phyloP scores from a whole-genome alignment of 2,888 invertebrate genomes.

The Torymus tubicola region DNA sequence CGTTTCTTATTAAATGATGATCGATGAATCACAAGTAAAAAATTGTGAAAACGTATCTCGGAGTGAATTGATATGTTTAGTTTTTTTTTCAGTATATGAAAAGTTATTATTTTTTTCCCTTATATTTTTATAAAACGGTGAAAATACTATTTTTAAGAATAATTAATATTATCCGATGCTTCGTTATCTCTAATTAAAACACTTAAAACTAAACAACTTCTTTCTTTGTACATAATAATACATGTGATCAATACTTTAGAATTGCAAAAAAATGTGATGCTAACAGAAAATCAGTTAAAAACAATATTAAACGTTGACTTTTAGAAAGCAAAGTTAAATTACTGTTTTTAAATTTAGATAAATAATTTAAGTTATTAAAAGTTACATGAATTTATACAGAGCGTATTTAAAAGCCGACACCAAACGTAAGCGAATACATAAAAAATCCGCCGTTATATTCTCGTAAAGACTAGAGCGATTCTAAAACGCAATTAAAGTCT shows the following conservation, averaged over 20 bases:
- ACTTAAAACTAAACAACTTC: constrained; percentile 59
- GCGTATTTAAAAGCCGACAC: constrained; percentile 50
- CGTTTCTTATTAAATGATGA: constrained; percentile 14
- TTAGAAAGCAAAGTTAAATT: constrained; percentile 5
- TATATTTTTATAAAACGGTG: constrained; percentile 52
- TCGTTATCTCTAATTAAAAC: constrained; percentile 51
- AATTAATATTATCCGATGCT: constrained; percentile 46
- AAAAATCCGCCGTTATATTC: constrained; percentile 38
- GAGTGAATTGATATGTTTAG: constrained; percentile 49
- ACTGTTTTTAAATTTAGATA: constrained; percentile 21
- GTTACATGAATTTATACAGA: constrained; percentile 23
- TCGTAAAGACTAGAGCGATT: constrained; percentile 57
- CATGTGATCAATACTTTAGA: constrained; percentile 41
- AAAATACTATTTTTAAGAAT: constrained; percentile 50
- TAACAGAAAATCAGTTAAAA: constrained; percentile 35
- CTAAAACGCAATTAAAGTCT: constrained; percentile 41
- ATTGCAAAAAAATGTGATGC: constrained; percentile 40
- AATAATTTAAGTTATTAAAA: constrained; percentile 4
- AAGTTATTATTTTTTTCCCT: constrained; percentile 40
- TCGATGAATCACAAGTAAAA: constrained; percentile 42
- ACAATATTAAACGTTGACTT: constrained; percentile 36
- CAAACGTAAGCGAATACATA: constrained; percentile 49
- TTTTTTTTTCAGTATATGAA: constrained; percentile 43
- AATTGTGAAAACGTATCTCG: constrained; percentile 47
- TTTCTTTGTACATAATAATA: constrained; percentile 58